These are phyloP conservation scores for Cotesia typhae DNA, from an alignment of 1,140 invertebrate species.

Conservation along the genomic window DNA sequence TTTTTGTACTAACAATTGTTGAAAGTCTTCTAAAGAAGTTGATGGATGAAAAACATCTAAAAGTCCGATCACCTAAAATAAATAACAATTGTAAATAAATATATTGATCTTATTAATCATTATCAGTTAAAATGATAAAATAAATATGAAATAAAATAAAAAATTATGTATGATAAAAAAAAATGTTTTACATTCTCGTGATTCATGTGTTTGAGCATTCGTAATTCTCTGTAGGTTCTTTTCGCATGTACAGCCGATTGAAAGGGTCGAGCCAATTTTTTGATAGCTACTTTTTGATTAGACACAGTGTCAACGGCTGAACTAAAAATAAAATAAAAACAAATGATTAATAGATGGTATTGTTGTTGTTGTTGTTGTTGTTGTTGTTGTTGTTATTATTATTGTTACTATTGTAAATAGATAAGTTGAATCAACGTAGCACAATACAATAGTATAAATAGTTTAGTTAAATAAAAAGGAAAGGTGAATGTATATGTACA, in stretches of 20 bases:
- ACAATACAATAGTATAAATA: neutral
- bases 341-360: slow-evolving; percentile 11
- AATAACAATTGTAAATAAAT: neutral
- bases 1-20: slow-evolving; percentile 77
- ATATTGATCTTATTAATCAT: neutral
- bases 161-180: neutral
- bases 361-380: neutral
- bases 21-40: slow-evolving; percentile 78
- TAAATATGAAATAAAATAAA: neutral
- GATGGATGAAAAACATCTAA: slow-evolving; percentile 94
- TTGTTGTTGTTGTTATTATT: neutral
- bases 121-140: neutral
- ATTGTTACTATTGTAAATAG: neutral
- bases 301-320: slow-evolving; percentile 80
- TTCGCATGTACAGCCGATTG: slow-evolving; percentile 99
- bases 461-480: neutral
- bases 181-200: slow-evolving; percentile 92
- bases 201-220: slow-evolving; percentile 97
- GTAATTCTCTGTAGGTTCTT: slow-evolving; percentile 94
- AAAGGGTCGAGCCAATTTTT: slow-evolving; percentile 96
- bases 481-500: neutral
- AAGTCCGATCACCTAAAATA: slow-evolving; percentile 80
- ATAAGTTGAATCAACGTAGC: neutral
- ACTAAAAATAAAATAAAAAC: slow-evolving; percentile 66
- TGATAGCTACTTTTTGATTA: slow-evolving; percentile 93